Evolutionary conservation across 2,888 invertebrate genomes (phyloP).

Genomic region (Vannuccia rotundouncinata): DNA sequence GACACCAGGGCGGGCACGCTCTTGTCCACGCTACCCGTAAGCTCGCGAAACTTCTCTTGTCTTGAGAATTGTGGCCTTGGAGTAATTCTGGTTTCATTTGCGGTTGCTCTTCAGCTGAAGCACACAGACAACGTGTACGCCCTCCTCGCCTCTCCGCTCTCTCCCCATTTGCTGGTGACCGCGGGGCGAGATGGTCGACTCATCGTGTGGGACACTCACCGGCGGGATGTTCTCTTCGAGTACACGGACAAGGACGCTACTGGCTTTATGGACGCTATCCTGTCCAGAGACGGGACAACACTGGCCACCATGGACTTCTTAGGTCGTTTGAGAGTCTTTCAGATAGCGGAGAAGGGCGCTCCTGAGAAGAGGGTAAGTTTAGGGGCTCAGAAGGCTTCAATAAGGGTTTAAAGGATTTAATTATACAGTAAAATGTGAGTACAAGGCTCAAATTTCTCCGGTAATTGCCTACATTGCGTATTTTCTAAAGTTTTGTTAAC

Average conservation of each 20-base stretch:
- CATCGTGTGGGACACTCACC: slow-evolving; percentile 58
- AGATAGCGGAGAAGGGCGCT: background rate
- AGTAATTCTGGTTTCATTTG: too few species aligned
- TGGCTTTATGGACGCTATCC: slow-evolving; percentile 27
- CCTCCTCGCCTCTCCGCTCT: slow-evolving; percentile 79
- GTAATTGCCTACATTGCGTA: too few species aligned
- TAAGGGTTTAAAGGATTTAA: too few species aligned
- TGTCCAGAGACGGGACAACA: background rate
- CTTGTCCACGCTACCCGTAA: slow-evolving; percentile 59
- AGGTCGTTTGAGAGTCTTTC: background rate
- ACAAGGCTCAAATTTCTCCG: too few species aligned
- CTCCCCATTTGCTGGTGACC: slow-evolving; percentile 69
- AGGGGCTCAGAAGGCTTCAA: too few species aligned
- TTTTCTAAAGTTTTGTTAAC: too few species aligned
- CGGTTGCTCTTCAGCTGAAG: slow-evolving; percentile 57
- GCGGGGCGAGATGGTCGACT: slow-evolving; percentile 90
- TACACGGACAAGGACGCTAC: slow-evolving; percentile 45
- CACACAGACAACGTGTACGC: slow-evolving; percentile 91
- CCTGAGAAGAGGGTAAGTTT: slow-evolving; percentile 44
- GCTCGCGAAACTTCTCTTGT: too few species aligned
- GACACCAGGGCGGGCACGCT: slow-evolving; percentile 60
- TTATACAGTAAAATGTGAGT: too few species aligned
- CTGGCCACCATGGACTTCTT: slow-evolving; percentile 2
- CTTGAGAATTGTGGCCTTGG: too few species aligned
- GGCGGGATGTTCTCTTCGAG: slow-evolving; percentile 49